Percentiles rank a stretch among this genome's conserved stretches.
These are phyloP conservation scores for Clarias magur DNA, from an alignment of 2,113 vertebrate species.

Conservation along the genomic window DNA sequence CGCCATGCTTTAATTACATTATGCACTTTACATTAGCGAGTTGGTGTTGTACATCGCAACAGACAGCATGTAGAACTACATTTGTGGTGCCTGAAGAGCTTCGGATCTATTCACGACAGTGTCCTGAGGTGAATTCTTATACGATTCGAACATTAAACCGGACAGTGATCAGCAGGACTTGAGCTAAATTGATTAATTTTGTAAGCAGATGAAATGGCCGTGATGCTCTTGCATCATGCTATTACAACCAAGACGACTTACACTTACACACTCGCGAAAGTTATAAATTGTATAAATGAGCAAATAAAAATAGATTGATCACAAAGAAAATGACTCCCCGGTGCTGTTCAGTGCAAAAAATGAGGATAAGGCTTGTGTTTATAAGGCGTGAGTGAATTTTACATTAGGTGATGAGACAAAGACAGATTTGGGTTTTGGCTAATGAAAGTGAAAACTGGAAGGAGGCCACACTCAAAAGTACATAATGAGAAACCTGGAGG, in stretches of 20 bases:
- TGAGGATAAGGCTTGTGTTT: background rate
- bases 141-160: slow-evolving; percentile 10
- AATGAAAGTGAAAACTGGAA: background rate
- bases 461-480: background rate
- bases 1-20: slow-evolving; percentile 52
- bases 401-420: background rate
- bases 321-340: background rate
- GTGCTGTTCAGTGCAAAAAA: background rate
- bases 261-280: background rate
- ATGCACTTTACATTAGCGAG: slow-evolving; percentile 50
- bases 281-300: background rate
- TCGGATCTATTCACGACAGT: background rate
- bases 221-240: background rate
- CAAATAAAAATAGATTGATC: background rate
- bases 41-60: slow-evolving; percentile 47
- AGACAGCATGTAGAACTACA: slow-evolving; percentile 39
- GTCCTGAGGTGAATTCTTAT: background rate
- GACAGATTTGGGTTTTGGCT: background rate
- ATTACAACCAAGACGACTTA: background rate
- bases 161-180: background rate
- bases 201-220: background rate
- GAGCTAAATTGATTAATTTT: background rate
- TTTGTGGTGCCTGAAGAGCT: slow-evolving; percentile 15
- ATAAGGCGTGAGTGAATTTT: background rate
- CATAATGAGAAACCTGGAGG: background rate